A percentile compares a stretch with the other conserved stretches of the same genome.
Evolutionary conservation across 2,888 invertebrate genomes (phyloP).

Genomic region (Xylota segnis): DNA sequence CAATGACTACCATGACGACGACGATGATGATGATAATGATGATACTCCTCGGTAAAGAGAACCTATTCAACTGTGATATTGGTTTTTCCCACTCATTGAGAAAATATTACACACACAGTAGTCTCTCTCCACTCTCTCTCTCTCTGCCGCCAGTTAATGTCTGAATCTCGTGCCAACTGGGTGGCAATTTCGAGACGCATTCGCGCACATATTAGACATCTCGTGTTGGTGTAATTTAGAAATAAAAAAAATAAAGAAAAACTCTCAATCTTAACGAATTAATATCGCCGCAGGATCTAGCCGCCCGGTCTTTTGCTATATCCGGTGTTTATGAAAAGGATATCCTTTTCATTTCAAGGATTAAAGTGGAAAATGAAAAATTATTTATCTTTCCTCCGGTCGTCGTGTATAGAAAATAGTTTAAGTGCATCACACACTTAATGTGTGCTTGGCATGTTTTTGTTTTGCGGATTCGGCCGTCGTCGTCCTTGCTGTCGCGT

Average conservation of each 20-base stretch:
- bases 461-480: conserved; percentile 4
- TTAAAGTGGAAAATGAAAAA: conserved; percentile 57
- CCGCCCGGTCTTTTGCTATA: neutral
- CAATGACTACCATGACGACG: conserved; percentile 33
- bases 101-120: conserved; percentile 57
- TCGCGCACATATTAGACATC: neutral
- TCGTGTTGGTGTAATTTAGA: conserved; percentile 41
- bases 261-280: conserved; percentile 49
- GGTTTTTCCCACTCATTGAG: conserved; percentile 75
- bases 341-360: conserved; percentile 50
- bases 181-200: conserved; percentile 49
- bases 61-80: conserved; percentile 73
- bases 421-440: conserved; percentile 23
- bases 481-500: neutral
- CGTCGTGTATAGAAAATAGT: conserved; percentile 29
- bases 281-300: conserved; percentile 30
- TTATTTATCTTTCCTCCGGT: conserved; percentile 17
- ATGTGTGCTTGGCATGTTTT: conserved; percentile 47
- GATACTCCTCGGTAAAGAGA: conserved; percentile 21
- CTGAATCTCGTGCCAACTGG: conserved; percentile 68
- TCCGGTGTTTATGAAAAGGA: conserved; percentile 22
- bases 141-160: conserved; percentile 69
- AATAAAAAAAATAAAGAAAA: too few species aligned
- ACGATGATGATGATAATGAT: conserved; percentile 25
- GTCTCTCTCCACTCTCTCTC: conserved; percentile 12